phyloP scores from a whole-genome alignment of 2,113 vertebrate species.

The Oncorhynchus gorbuscha region DNA sequence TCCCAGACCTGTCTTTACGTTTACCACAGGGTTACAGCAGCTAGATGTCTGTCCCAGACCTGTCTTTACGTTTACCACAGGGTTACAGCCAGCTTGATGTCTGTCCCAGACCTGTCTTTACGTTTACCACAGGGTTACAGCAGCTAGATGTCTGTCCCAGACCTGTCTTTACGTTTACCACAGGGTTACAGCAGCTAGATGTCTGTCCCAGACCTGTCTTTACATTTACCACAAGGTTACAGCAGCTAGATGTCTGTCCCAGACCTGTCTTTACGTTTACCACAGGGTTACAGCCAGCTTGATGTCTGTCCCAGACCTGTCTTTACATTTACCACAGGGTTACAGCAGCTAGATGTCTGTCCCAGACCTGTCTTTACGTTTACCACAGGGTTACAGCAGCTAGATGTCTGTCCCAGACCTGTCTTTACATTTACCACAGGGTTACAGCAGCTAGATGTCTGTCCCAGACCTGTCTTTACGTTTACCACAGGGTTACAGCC shows the following conservation, averaged over 20 bases:
- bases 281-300: no score
- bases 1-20: neutral
- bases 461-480: no score
- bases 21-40: neutral
- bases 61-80: slow-evolving; percentile 3
- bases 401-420: no score
- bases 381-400: no score
- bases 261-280: neutral
- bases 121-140: slow-evolving; percentile 14
- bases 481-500: no score
- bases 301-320: neutral
- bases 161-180: neutral
- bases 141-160: slow-evolving; percentile 24
- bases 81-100: slow-evolving; percentile 27
- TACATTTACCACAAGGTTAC: slow-evolving; percentile 12
- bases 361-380: neutral
- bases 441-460: no score
- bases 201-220: neutral
- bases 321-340: no score
- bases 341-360: slow-evolving; percentile 13
- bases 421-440: no score
- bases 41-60: neutral
- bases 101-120: neutral
- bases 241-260: slow-evolving; percentile 22
- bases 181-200: slow-evolving; percentile 7